Evolutionary conservation across 2,888 invertebrate genomes (phyloP), one percentile per base, ranked within the genome.

Genomic region (Dione juno): DNA sequence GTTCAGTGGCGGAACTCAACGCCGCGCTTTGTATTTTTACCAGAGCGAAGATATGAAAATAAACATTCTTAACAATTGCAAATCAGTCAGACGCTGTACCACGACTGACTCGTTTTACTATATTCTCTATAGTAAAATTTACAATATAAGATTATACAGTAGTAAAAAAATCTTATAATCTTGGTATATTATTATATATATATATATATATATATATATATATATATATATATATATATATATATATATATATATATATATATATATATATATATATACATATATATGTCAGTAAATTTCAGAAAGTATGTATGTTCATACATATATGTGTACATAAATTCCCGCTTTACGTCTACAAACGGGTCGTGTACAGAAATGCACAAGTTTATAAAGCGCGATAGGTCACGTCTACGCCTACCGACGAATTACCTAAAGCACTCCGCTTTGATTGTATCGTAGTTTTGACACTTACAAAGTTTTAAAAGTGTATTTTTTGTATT

Each of bases 341-440:
- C 7, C 21, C 63, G 43, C 54, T 54, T 14, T 21, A n/a, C 40
- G 69, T 68, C 41, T 16, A 45, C 50, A 53, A 75, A 82, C 77
- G 75, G 54, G 14, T 78, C 77, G 74, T 61, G 70, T 72, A 70
- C 74, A 59, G 72, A 86, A 88, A 84, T 83, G 85, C 82, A 82
- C 84, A 84, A 78, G 80, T 85, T 87, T 88, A 87, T 87, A 83
- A 85, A 84, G 76, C 77, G 83, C 82, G 88, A 88, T 89, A 88
- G 85, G 81, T 84, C 86, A 87, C 87, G 86, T 85, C 86, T 85
- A 84, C 80, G 78, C 79, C 82, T 80, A 86, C 74, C 74, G 77
- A 75, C 81, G 72, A 67, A 74, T 68, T 73, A 77, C 74, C 80
- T 76, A 74, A 74, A 74, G 77, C 81, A 80, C 83, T 84, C 79